Evolutionary conservation across 1,140 invertebrate genomes (phyloP).

Genomic region (Belonocnema kinseyi): DNA sequence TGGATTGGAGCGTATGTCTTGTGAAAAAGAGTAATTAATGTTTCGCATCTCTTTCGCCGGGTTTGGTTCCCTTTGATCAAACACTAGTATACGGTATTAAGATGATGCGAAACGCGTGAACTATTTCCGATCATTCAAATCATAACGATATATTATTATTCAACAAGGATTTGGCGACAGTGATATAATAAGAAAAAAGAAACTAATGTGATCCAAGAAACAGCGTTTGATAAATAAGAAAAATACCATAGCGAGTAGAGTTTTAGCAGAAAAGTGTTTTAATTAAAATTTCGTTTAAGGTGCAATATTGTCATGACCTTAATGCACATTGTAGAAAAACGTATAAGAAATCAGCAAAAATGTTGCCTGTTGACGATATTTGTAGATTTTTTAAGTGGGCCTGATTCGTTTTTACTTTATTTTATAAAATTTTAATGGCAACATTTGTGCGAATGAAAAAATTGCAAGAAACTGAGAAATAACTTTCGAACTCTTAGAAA

Average conservation of each 20-base stretch:
- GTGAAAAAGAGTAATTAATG: constrained; percentile 58
- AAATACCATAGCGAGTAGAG: constrained; percentile 20
- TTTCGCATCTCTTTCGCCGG: constrained; percentile 46
- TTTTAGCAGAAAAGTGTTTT: constrained; percentile 16
- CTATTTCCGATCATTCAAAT: constrained; percentile 1
- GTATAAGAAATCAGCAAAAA: constrained; percentile 44
- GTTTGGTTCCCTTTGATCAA: background rate
- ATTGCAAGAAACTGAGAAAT: constrained; percentile 51
- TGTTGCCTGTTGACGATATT: constrained; percentile 43
- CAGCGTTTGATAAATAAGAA: constrained; percentile 21
- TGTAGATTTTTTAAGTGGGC: background rate
- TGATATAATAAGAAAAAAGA: constrained; percentile 2
- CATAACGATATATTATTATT: background rate
- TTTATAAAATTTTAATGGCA: constrained; percentile 24
- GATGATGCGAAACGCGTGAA: constrained; percentile 1
- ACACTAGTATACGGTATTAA: constrained; percentile 13
- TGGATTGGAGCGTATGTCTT: constrained; percentile 71
- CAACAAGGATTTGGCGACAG: constrained; percentile 7
- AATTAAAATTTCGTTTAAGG: constrained; percentile 31
- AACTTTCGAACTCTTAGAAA: constrained; percentile 44
- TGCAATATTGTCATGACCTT: constrained; percentile 46
- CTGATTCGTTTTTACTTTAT: constrained; percentile 26
- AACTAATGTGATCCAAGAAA: constrained; percentile 24
- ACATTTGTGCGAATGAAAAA: constrained; percentile 51
- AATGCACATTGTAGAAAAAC: constrained; percentile 52